Percentiles rank a stretch among this genome's conserved stretches.
These are phyloP conservation scores for Acanthornis magna DNA, from an alignment of 2,797 vertebrate species.

Conservation along the genomic window DNA sequence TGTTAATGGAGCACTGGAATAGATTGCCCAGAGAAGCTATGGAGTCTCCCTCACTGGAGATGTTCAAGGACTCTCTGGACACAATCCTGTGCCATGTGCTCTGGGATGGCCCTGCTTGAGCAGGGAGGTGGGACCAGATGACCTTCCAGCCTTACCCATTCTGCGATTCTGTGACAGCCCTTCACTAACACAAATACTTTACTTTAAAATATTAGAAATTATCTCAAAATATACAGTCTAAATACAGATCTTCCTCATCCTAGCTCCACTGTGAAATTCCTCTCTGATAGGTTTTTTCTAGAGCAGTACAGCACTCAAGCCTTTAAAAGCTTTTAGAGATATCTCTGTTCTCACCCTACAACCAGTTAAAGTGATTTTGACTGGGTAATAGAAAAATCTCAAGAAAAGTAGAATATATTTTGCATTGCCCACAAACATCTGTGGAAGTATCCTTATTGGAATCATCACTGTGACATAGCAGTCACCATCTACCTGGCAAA, in stretches of 20 bases:
- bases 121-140: background rate
- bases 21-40: background rate
- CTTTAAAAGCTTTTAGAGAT: background rate
- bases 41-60: background rate
- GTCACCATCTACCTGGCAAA: background rate
- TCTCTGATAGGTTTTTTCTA: background rate
- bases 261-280: background rate
- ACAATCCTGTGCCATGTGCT: background rate
- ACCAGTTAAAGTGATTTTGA: background rate
- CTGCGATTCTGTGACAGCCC: background rate
- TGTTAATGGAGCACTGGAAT: background rate
- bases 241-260: background rate
- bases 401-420: background rate
- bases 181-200: background rate
- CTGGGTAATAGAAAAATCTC: background rate
- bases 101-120: background rate
- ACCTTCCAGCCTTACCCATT: background rate
- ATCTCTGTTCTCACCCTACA: background rate
- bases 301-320: background rate
- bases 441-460: background rate
- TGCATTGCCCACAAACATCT: slow-evolving; percentile 9
- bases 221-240: background rate
- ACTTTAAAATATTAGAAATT: background rate
- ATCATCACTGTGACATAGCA: background rate
- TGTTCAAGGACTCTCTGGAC: background rate